phyloP scores from a whole-genome alignment of 2,888 invertebrate genomes.

The Oeneis ivallda region DNA sequence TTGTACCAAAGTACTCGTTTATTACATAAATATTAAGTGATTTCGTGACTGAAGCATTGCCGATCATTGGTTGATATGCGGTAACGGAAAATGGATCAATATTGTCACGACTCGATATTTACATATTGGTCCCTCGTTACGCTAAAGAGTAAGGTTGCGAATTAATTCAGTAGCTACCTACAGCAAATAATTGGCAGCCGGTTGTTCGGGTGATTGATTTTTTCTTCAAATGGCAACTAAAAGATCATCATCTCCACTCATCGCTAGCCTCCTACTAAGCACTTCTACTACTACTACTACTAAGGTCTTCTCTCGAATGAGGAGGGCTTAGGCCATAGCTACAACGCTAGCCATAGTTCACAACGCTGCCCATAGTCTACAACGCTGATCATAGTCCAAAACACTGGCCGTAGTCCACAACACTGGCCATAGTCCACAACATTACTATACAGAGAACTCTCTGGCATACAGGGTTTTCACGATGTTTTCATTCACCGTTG shows the following conservation, averaged over 20 bases:
- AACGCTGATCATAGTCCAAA: no score
- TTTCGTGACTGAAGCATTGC: conserved; percentile 27
- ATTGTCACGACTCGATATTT: conserved; percentile 28
- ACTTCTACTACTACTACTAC: no score
- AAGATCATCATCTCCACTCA: not conserved
- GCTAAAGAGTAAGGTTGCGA: conserved; percentile 22
- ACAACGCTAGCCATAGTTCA: no score
- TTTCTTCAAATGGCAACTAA: not conserved
- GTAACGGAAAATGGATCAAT: conserved; percentile 23
- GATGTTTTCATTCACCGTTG: no score
- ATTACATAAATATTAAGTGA: conserved; percentile 29
- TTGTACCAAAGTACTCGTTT: not conserved
- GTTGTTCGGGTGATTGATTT: not conserved
- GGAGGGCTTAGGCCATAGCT: no score
- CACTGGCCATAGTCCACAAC: no score
- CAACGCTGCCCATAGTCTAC: no score
- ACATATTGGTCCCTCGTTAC: conserved; percentile 25
- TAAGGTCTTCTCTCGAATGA: no score
- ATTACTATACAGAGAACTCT: no score
- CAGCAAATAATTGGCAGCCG: not conserved
- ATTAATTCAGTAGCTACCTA: conserved; percentile 8
- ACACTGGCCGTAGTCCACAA: no score
- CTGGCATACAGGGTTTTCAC: no score
- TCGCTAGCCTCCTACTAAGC: no score
- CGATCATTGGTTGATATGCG: conserved; percentile 1